Percentiles rank a stretch among this genome's conserved stretches.
Conservation (phyloP, 2,113 vertebrate species). For the Forbesichthys papilliferus region DNA sequence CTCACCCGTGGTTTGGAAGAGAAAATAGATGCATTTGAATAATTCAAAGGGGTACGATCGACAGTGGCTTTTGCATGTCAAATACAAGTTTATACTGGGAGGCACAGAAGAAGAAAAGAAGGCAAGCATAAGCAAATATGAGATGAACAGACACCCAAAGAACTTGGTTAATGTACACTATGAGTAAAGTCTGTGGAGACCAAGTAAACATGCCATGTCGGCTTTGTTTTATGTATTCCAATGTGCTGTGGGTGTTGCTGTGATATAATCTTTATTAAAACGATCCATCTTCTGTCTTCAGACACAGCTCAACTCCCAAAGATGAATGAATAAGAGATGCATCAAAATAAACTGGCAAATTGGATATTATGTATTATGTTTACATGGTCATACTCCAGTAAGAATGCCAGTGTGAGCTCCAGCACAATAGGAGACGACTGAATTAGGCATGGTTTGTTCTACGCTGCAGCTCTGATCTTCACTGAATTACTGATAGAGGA, state of each 20-base stretch:
- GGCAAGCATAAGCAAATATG: slow-evolving; percentile 29
- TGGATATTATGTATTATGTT: slow-evolving; percentile 45
- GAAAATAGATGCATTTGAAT: slow-evolving; percentile 60
- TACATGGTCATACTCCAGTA: slow-evolving; percentile 41
- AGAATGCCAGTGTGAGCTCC: slow-evolving; percentile 30
- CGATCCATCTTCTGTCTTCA: slow-evolving; percentile 48
- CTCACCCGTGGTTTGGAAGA: slow-evolving; percentile 38
- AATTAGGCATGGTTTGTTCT: slow-evolving; percentile 48
- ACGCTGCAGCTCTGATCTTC: slow-evolving; percentile 45
- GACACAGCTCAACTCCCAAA: slow-evolving; percentile 32
- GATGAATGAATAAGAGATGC: slow-evolving; percentile 18
- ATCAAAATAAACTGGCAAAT: slow-evolving; percentile 22
- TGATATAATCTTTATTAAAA: slow-evolving; percentile 63
- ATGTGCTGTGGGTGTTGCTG: slow-evolving; percentile 19
- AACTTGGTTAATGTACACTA: slow-evolving; percentile 1
- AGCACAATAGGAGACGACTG: slow-evolving; percentile 45
- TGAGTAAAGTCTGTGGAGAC: slow-evolving; percentile 41
- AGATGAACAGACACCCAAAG: slow-evolving; percentile 22
- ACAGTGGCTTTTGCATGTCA: slow-evolving; percentile 54
- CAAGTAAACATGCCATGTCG: slow-evolving; percentile 52
- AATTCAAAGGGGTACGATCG: slow-evolving; percentile 61
- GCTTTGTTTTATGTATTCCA: slow-evolving; percentile 45
- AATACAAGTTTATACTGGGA: slow-evolving; percentile 49
- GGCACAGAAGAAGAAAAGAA: slow-evolving; percentile 21
- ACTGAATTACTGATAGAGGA: slow-evolving; percentile 39